Evolutionary conservation across 2,113 vertebrate species (phyloP).

Genomic region (Trematomus loennbergii): DNA sequence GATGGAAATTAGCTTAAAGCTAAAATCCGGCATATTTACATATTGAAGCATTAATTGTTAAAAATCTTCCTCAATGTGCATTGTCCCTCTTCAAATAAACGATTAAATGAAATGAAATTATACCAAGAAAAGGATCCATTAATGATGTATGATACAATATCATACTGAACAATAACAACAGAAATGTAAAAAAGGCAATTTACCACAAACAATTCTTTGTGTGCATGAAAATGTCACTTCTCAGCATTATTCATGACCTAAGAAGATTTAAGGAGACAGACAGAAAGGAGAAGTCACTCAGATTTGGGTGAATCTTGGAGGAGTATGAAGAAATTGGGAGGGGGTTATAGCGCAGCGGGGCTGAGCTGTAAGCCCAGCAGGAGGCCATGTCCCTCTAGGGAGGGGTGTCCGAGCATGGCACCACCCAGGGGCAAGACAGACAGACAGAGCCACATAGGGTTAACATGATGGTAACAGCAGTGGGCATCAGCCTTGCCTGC

Average conservation of each 20-base stretch:
- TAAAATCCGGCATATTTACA: no score
- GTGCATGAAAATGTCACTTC: conserved; percentile 35
- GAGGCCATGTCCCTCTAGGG: conserved; percentile 67
- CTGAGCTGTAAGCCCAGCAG: conserved; percentile 60
- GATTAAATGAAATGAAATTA: neutral
- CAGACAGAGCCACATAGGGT: conserved; percentile 59
- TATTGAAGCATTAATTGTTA: no score
- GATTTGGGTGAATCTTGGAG: conserved; percentile 75
- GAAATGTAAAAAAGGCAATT: neutral
- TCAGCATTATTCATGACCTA: conserved; percentile 32
- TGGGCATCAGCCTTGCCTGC: conserved; percentile 80
- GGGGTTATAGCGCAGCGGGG: conserved; percentile 18
- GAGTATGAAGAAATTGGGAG: conserved; percentile 40
- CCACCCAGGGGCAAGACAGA: conserved; percentile 60
- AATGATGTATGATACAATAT: neutral
- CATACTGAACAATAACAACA: conserved; percentile 4
- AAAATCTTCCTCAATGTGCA: no score
- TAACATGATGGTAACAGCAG: conserved; percentile 71
- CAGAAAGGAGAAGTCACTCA: conserved; percentile 66
- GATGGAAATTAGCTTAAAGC: no score
- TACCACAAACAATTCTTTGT: conserved; percentile 41
- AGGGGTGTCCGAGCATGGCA: conserved; percentile 65
- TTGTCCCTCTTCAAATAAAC: no score
- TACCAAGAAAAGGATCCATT: neutral
- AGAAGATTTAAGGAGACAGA: conserved; percentile 67